Conservation (phyloP, 2,797 vertebrate species). For the Gila robusta region DNA sequence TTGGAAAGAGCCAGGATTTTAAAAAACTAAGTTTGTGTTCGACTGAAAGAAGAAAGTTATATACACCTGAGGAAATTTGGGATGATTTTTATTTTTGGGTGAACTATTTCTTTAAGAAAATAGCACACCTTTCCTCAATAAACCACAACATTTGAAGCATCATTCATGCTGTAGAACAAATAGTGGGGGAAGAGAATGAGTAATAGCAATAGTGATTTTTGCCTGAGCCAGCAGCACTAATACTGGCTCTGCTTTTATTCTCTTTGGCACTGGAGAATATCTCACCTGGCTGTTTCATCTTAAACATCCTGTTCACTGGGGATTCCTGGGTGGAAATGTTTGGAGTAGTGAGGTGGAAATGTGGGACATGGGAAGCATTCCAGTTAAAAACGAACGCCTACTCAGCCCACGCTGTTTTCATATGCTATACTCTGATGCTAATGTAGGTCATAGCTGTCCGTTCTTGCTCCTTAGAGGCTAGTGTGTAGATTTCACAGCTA, state of each 20-base stretch:
- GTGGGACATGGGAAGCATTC: constrained; percentile 53
- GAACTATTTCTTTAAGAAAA: background rate
- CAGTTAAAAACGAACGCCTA: constrained; percentile 55
- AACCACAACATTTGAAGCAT: constrained; percentile 1
- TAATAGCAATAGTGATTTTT: background rate
- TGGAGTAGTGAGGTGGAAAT: constrained; percentile 45
- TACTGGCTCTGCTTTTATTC: constrained; percentile 17
- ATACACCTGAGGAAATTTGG: background rate
- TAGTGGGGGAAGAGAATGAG: background rate
- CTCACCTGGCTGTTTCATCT: constrained; percentile 45
- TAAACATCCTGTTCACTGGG: constrained; percentile 29
- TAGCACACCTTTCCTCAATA: background rate
- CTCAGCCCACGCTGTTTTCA: constrained; percentile 43
- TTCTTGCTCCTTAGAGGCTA: constrained; percentile 36
- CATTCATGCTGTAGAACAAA: background rate
- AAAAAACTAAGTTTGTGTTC: background rate
- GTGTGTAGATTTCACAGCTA: constrained; percentile 46
- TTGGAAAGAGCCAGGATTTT: background rate
- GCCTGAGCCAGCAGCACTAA: constrained; percentile 23
- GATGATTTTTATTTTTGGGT: background rate
- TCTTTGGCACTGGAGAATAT: constrained; percentile 21
- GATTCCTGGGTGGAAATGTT: constrained; percentile 45
- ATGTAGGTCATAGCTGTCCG: constrained; percentile 49
- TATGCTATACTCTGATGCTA: constrained; percentile 35
- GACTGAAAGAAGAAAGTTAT: background rate